A percentile compares a stretch with the other conserved stretches of the same genome.
Evolutionary conservation across 1,140 invertebrate genomes (phyloP).

Genomic region (Cecropterus lyciades): DNA sequence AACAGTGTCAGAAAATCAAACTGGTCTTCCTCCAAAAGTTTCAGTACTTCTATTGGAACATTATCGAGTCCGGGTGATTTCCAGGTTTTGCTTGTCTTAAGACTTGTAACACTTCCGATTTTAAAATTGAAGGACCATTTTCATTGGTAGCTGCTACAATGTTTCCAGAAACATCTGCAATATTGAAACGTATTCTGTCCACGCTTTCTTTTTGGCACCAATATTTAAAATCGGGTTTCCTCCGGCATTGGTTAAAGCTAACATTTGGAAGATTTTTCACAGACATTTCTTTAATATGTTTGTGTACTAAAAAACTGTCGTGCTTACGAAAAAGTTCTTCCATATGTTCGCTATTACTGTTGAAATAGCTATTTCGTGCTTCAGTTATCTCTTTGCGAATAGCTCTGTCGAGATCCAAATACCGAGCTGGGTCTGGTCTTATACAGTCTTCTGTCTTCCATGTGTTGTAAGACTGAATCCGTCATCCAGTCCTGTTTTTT

Average conservation of each 20-base stretch:
- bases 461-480: slow-evolving; percentile 6
- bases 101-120: slow-evolving; percentile 8
- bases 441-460: slow-evolving; percentile 7
- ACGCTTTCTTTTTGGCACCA: slow-evolving; percentile 2
- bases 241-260: slow-evolving; percentile 7
- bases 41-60: background rate
- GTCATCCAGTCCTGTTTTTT: slow-evolving; percentile 18
- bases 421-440: background rate
- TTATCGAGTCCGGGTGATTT: slow-evolving; percentile 13
- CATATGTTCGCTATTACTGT: no score
- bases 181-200: slow-evolving; percentile 4
- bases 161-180: slow-evolving; percentile 1
- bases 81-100: slow-evolving; percentile 13
- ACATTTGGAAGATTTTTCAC: slow-evolving; percentile 1
- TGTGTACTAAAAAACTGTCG: slow-evolving; percentile 13
- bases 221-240: slow-evolving; percentile 15
- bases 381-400: slow-evolving; percentile 1
- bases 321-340: background rate
- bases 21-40: no score
- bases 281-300: slow-evolving; percentile 13
- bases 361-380: no score
- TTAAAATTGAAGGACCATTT: slow-evolving; percentile 6
- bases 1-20: no score
- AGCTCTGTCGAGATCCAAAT: background rate
- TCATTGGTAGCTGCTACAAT: background rate